Base-by-base conservation (phyloP, 2,888 invertebrate genomes). In the Latrodectus hesperus region DNA sequence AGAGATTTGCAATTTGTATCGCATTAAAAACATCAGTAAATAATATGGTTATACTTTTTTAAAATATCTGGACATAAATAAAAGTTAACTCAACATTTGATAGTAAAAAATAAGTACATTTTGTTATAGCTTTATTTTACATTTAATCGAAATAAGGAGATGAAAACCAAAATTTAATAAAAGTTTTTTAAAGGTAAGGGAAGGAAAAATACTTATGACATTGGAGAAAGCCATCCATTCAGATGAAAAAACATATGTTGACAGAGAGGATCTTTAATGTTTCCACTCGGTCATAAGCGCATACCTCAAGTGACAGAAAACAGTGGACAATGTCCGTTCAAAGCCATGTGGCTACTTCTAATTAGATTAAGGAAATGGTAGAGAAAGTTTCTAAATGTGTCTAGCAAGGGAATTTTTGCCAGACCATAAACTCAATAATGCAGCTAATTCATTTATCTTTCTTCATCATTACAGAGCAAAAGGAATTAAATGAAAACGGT, bases 311-410 rank as follows among this genome's bases (percentile, higher is more conserved):
- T 60, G 60, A 60, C 60, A 60, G n/a, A n/a, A 60, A 60, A 16
- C 60, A 60, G 53, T 16, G 73, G 73, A 81, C 81, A 81, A 72
- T n/a, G 81, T 81, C 74, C 70, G 55, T 55, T 75, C 60, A 70
- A 70, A 67, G 78, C 84, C 84, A 84, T 84, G 72, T 84, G 84
- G 84, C 72, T n/a, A 72, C 70, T 72, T 78, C 67, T 77, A 84
- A 84, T 84, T 84, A 78, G 72, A 78, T 73, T 72, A 73, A 52
- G 22, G 67, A 55, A 77, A 67, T 38, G 77, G 78, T 73, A 84
- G 78, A 77, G 67, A 84, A 83, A 83, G 72, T 49, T 77, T 78
- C 71, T 78, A 72, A 73, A 16, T 60, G 16, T 64, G 77, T 64
- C 26, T 65, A 6, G 10, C 16, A 67, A 38, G 74, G 75, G 60